phyloP scores from a whole-genome alignment of 2,113 vertebrate genomes.

The Nothobranchius kuhntae region DNA sequence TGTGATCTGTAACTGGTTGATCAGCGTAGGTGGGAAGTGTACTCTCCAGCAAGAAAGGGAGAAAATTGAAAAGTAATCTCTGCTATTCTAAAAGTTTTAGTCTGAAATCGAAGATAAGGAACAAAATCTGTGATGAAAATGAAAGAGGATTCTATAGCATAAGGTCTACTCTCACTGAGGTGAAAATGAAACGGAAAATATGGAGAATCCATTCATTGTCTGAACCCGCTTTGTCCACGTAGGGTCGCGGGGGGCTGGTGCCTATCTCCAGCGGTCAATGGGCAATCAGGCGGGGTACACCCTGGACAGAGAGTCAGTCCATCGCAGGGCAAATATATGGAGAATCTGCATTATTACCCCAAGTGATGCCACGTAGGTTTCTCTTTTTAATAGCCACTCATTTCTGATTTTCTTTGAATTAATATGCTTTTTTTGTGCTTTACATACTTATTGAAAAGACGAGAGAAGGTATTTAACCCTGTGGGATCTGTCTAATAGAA shows the following conservation, averaged over 20 bases:
- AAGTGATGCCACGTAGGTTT: constrained; percentile 29
- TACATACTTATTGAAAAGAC: constrained; percentile 26
- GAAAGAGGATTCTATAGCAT: constrained; percentile 28
- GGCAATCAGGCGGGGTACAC: no score
- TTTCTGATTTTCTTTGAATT: constrained; percentile 28
- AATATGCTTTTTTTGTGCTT: constrained; percentile 2
- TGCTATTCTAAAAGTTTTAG: constrained; percentile 59
- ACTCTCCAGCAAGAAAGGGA: constrained; percentile 50
- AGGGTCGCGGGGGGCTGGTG: no score
- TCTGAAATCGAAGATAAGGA: constrained; percentile 57
- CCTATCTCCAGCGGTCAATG: no score
- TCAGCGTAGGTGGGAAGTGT: constrained; percentile 40
- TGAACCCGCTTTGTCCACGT: no score
- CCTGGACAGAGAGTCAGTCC: no score
- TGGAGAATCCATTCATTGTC: constrained; percentile 10
- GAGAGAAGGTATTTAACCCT: constrained; percentile 23
- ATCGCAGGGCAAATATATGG: constrained; percentile 14
- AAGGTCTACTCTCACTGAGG: constrained; percentile 24
- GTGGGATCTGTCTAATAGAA: constrained; percentile 7
- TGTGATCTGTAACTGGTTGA: constrained; percentile 56
- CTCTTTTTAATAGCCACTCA: constrained; percentile 10
- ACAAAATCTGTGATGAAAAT: constrained; percentile 32
- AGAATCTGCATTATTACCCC: constrained; percentile 28
- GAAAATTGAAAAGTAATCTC: constrained; percentile 75
- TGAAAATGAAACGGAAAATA: constrained; percentile 40